These are phyloP conservation scores for Acanthosepion lycidas DNA, from an alignment of 2,888 invertebrate genomes.

Conservation along the genomic window DNA sequence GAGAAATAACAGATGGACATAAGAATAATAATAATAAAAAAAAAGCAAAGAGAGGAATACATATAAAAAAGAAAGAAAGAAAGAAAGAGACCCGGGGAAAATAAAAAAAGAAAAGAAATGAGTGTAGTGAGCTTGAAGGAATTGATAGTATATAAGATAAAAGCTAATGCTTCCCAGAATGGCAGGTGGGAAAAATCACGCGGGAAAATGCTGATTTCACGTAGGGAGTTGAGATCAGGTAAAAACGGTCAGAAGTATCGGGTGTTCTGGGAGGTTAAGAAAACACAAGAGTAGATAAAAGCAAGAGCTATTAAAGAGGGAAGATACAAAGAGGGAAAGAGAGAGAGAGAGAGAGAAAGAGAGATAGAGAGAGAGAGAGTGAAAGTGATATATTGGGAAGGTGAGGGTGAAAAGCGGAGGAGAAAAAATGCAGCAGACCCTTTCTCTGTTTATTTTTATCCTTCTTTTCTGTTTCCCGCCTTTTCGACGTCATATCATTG, in stretches of 20 bases:
- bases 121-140: background rate
- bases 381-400: background rate
- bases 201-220: background rate
- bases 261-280: background rate
- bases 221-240: background rate
- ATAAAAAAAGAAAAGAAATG: background rate
- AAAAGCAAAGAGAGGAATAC: too few species aligned
- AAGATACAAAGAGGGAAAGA: background rate
- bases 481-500: background rate
- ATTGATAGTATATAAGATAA: background rate
- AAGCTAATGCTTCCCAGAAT: background rate
- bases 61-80: too few species aligned
- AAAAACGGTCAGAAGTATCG: background rate
- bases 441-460: background rate
- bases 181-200: background rate
- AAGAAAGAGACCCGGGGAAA: too few species aligned
- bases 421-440: too few species aligned
- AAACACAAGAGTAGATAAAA: background rate
- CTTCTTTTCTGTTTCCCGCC: background rate
- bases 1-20: too few species aligned
- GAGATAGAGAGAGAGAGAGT: background rate
- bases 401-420: too few species aligned
- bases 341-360: background rate
- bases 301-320: background rate
- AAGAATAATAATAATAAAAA: too few species aligned